Evolutionary conservation across 23 tunicate species (phyloP), one percentile per base, ranked within the genome.

Genomic region (Botrylloides violaceus): DNA sequence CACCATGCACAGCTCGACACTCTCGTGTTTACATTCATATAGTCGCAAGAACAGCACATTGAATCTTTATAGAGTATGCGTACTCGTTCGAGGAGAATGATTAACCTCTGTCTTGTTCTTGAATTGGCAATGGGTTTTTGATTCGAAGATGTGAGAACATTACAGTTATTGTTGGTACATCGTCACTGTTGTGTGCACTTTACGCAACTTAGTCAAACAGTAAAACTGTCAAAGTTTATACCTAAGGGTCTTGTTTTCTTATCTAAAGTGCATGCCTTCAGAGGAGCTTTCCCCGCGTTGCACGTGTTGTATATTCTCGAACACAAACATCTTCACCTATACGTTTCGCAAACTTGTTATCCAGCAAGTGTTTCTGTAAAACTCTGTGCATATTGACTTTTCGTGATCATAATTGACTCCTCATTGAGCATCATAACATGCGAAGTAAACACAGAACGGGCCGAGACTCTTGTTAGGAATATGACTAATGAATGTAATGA

Each of bases 231-330:
- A 43, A 43, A 43, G 15, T 43, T 43, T 9, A 15, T 43, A 43
- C 9, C 53, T 7, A 15, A 9, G 53, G 12, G 15, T 43, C 53
- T 43, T 43, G 53, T 43, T 43, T 43, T 43, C 53, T 43, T 43
- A 43, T 43, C 53, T 9, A 43, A 9, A 7, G 53, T 15, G 53
- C 53, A 43, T 7, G 9, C 53, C 53, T 43, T 43, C 53, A 43
- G 53, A 43, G 12, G 53, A 43, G 12, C 53, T 43, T 15, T 43
- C 53, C 53, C 53, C 53, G 53, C 53, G 53, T 43, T 43, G 53
- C 53, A 43, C 53, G 53, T 43, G 53, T 43, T 43, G 53, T 43
- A 43, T 43, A 43, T 43, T 9, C 53, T 43, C 53, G 53, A 43
- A 43, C 15, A 9, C 15, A 15, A 43, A 43, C 53, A 43, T 15